Evolutionary conservation across 1,140 invertebrate genomes (phyloP).

Genomic region (Drosophila oshimai): DNA sequence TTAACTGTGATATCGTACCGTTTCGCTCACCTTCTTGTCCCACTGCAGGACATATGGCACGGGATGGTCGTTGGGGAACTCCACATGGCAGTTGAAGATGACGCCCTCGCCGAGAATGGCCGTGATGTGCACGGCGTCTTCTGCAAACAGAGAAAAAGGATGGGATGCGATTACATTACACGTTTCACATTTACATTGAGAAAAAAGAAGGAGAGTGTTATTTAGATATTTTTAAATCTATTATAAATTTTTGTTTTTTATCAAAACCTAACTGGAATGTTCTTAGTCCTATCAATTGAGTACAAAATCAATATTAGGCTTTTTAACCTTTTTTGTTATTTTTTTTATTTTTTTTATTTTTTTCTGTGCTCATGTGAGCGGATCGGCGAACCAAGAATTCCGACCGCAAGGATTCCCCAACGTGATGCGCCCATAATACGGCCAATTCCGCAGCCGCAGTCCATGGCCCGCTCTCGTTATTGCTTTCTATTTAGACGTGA

Average conservation of each 20-base stretch:
- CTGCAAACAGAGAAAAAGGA: conserved; percentile 82
- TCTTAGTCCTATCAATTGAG: no score
- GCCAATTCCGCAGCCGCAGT: conserved; percentile 47
- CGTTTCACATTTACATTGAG: no score
- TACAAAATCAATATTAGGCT: no score
- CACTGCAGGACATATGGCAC: conserved; percentile 98
- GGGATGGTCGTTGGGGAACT: conserved; percentile 96
- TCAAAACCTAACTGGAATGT: no score
- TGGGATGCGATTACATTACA: neutral
- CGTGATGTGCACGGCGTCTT: conserved; percentile 97
- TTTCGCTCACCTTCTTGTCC: conserved; percentile 98
- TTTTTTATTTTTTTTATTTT: no score
- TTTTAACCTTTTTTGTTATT: no score
- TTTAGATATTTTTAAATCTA: no score
- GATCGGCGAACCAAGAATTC: neutral
- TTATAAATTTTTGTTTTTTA: no score
- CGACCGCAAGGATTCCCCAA: conserved; percentile 13
- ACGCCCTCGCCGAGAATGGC: conserved; percentile 97
- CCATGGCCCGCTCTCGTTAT: conserved; percentile 15
- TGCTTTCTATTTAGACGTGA: conserved; percentile 57
- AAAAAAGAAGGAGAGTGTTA: no score
- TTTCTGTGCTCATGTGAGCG: neutral
- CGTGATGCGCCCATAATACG: conserved; percentile 52
- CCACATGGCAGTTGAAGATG: conserved; percentile 97
- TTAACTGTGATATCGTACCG: conserved; percentile 89